phyloP scores from a whole-genome alignment of 2,113 vertebrate species.

The Grus americana region DNA sequence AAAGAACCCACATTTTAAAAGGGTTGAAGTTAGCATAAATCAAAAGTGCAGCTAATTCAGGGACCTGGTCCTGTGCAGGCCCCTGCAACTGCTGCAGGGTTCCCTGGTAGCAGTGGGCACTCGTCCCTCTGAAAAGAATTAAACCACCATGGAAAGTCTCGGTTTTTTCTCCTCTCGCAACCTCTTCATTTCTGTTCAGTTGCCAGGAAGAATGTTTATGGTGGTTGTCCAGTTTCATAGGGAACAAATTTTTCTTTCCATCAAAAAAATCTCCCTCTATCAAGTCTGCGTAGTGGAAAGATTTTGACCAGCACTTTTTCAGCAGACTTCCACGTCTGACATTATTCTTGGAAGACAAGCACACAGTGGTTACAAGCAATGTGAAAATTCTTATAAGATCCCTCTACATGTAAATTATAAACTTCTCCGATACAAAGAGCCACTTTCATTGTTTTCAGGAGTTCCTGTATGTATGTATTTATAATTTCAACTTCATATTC shows the following conservation, averaged over 20 bases:
- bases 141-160: not conserved
- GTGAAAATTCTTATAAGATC: not conserved
- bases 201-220: not conserved
- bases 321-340: not conserved
- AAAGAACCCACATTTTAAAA: not conserved
- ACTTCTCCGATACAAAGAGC: not conserved
- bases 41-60: not conserved
- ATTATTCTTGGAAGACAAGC: not conserved
- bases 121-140: not conserved
- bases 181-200: not conserved
- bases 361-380: not conserved
- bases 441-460: not conserved
- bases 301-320: not conserved
- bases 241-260: not conserved
- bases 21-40: not conserved
- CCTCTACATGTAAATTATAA: not conserved
- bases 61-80: not conserved
- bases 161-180: not conserved
- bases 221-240: not conserved
- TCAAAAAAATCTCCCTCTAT: not conserved
- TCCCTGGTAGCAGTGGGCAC: not conserved
- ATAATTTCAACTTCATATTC: not conserved
- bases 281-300: not conserved
- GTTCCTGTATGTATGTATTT: not conserved
- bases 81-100: not conserved